These are phyloP conservation scores for Hypocryptadius cinnamomeus DNA, from an alignment of 2,113 vertebrate genomes.

Conservation along the genomic window DNA sequence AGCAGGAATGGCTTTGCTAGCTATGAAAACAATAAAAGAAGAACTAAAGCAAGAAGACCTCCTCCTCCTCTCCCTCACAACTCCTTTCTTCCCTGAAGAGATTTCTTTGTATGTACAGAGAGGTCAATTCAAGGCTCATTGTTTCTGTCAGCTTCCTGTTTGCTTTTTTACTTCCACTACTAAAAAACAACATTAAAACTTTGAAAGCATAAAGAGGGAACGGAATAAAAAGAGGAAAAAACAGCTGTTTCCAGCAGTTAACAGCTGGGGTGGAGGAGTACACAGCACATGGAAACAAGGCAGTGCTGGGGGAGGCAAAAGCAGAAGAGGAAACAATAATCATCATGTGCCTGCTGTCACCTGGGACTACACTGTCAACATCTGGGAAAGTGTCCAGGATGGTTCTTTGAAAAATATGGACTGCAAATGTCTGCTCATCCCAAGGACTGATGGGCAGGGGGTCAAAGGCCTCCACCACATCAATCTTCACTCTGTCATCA, in stretches of 20 bases:
- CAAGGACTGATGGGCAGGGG: constrained; percentile 82
- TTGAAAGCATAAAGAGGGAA: constrained; percentile 17
- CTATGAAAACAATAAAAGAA: constrained; percentile 1
- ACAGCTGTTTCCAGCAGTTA: constrained; percentile 67
- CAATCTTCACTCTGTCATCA: constrained; percentile 82
- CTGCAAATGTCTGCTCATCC: constrained; percentile 79
- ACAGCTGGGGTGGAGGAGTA: constrained; percentile 47
- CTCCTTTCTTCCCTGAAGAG: constrained; percentile 17
- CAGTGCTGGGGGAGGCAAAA: background rate
- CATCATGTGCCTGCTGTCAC: constrained; percentile 64
- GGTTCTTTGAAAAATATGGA: constrained; percentile 84
- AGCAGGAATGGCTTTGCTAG: constrained; percentile 21
- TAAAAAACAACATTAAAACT: constrained; percentile 18
- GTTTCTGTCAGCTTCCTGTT: constrained; percentile 69
- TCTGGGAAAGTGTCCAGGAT: constrained; percentile 83
- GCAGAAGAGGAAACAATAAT: constrained; percentile 44
- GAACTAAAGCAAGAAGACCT: constrained; percentile 28
- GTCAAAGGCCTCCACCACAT: constrained; percentile 77
- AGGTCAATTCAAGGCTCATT: constrained; percentile 54
- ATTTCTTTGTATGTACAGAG: constrained; percentile 23
- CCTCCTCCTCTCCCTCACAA: background rate
- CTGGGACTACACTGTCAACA: constrained; percentile 78
- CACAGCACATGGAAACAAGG: constrained; percentile 18
- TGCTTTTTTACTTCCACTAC: constrained; percentile 57
- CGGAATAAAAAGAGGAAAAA: constrained; percentile 23